phyloP scores from a whole-genome alignment of 2,113 vertebrate species.

The Tachycineta bicolor region DNA sequence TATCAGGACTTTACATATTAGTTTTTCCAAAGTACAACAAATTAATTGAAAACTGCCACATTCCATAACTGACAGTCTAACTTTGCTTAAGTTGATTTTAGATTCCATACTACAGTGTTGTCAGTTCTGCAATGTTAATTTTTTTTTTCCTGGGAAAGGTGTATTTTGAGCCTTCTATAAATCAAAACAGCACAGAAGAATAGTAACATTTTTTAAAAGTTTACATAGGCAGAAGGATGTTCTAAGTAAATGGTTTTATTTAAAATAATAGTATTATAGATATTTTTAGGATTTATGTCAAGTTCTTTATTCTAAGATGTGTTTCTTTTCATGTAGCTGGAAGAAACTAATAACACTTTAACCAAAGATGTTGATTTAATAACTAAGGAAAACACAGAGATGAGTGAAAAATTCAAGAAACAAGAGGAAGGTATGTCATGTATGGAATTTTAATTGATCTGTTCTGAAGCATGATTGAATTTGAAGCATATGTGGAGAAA shows the following conservation, averaged over 20 bases:
- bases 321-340: constrained; percentile 82
- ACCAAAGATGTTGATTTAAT: constrained; percentile 93
- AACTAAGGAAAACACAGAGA: constrained; percentile 90
- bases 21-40: neutral
- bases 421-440: constrained; percentile 83
- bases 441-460: neutral
- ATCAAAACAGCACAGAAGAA: neutral
- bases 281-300: neutral
- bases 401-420: constrained; percentile 82
- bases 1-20: neutral
- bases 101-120: neutral
- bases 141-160: neutral
- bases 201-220: neutral
- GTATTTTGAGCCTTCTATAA: neutral
- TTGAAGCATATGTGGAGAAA: neutral
- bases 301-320: neutral
- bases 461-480: neutral
- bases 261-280: neutral
- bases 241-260: neutral
- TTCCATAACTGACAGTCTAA: neutral
- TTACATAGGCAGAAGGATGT: neutral
- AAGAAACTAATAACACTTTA: constrained; percentile 91
- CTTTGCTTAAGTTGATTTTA: neutral
- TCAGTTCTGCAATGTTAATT: neutral
- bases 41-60: neutral